These are phyloP conservation scores for Neotoma lepida DNA, from an alignment of 2,113 vertebrate genomes.

Conservation along the genomic window DNA sequence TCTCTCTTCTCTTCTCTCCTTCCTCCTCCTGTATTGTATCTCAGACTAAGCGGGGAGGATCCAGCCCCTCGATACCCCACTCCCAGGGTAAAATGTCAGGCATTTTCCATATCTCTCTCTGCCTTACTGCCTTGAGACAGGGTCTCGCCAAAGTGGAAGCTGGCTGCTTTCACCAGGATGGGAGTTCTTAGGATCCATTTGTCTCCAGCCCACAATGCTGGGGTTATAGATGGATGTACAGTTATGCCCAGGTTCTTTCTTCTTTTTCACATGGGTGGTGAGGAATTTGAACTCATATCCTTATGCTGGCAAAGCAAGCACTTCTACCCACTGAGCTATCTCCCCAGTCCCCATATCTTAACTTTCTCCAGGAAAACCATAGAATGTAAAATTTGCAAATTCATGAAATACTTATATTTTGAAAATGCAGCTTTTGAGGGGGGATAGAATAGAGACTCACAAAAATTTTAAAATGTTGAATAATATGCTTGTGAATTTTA, in stretches of 20 bases:
- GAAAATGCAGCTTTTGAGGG: neutral
- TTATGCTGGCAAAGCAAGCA: neutral
- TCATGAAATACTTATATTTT: neutral
- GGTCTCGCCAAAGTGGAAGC: neutral
- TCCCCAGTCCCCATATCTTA: neutral
- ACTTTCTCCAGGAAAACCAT: neutral
- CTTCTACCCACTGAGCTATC: neutral
- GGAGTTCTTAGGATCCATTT: neutral
- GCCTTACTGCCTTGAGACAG: neutral
- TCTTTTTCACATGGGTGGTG: neutral
- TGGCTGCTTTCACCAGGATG: neutral
- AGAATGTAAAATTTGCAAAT: neutral
- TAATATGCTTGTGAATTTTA: conserved; percentile 20
- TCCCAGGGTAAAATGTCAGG: no score
- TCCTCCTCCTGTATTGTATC: neutral
- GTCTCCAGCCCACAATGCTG: neutral
- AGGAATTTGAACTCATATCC: neutral
- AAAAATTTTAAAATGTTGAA: neutral
- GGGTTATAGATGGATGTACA: neutral
- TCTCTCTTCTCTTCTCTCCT: no score
- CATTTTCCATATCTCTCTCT: neutral
- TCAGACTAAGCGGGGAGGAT: no score
- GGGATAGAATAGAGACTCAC: neutral
- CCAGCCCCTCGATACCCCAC: no score
- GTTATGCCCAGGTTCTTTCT: no score